These are phyloP conservation scores for Micrasema longulum DNA, from an alignment of 1,140 invertebrate species.

Conservation along the genomic window DNA sequence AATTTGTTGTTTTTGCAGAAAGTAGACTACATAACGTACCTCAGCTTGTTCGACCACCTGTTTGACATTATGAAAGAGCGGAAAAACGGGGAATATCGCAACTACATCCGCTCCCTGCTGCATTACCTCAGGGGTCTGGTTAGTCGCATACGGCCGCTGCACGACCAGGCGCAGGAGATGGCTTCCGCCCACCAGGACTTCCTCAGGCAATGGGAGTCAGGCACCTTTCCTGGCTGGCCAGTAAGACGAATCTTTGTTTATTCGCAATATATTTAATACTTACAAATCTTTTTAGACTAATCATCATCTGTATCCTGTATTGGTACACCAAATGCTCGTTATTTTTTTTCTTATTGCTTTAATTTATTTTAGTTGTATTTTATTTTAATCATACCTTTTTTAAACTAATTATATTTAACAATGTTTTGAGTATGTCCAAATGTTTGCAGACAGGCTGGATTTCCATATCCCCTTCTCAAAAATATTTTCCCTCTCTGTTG, in stretches of 20 bases:
- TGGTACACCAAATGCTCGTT: too few relatives aligned
- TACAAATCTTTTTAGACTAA: too few relatives aligned
- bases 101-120: slow-evolving; percentile 87
- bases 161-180: slow-evolving; percentile 86
- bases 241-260: slow-evolving; percentile 69
- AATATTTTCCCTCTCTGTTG: too few relatives aligned
- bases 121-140: slow-evolving; percentile 92
- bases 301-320: too few relatives aligned
- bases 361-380: too few relatives aligned
- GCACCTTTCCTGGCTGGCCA: slow-evolving; percentile 94
- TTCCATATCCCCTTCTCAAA: too few relatives aligned
- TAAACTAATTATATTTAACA: too few relatives aligned
- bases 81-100: slow-evolving; percentile 93
- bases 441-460: too few relatives aligned
- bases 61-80: slow-evolving; percentile 96
- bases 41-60: slow-evolving; percentile 94
- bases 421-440: too few relatives aligned
- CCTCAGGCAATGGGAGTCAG: slow-evolving; percentile 88
- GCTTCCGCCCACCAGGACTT: slow-evolving; percentile 86
- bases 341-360: too few relatives aligned
- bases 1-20: too few relatives aligned
- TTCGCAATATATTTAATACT: not conserved
- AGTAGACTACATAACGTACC: slow-evolving; percentile 96
- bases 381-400: too few relatives aligned
- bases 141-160: slow-evolving; percentile 88